phyloP scores from a whole-genome alignment of 2,888 invertebrate species.

The Drosophila siamana region DNA sequence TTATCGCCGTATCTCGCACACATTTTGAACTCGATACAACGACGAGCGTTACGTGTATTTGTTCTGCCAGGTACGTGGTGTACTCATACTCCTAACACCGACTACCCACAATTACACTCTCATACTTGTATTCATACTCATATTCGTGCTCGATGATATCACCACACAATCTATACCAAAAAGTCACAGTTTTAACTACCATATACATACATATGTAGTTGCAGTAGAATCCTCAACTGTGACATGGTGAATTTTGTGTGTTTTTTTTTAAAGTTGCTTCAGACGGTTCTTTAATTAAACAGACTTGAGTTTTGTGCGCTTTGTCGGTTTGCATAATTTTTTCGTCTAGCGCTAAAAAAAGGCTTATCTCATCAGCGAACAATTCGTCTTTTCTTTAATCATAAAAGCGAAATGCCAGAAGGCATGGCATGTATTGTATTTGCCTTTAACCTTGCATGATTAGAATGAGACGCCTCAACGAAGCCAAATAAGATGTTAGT shows the following conservation, averaged over 20 bases:
- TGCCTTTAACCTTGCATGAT: constrained; percentile 48
- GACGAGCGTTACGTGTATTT: constrained; percentile 42
- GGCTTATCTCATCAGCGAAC: constrained; percentile 69
- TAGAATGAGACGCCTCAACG: constrained; percentile 23
- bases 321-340: constrained; percentile 20
- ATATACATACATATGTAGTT: background rate
- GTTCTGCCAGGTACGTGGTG: constrained; percentile 38
- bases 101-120: constrained; percentile 3
- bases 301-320: constrained; percentile 30
- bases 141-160: constrained; percentile 61
- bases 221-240: background rate
- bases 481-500: constrained; percentile 33
- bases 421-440: constrained; percentile 40
- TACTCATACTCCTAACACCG: background rate
- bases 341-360: constrained; percentile 24
- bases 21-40: constrained; percentile 25
- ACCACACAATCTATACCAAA: constrained; percentile 31
- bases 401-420: constrained; percentile 37
- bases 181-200: constrained; percentile 2
- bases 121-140: constrained; percentile 10
- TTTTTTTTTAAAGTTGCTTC: background rate
- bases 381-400: constrained; percentile 57
- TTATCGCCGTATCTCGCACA: constrained; percentile 65
- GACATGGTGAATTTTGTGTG: constrained; percentile 3
- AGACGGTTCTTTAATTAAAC: constrained; percentile 47